phyloP scores from a whole-genome alignment of 2,888 invertebrate species.

The Azorinus chamasolen region DNA sequence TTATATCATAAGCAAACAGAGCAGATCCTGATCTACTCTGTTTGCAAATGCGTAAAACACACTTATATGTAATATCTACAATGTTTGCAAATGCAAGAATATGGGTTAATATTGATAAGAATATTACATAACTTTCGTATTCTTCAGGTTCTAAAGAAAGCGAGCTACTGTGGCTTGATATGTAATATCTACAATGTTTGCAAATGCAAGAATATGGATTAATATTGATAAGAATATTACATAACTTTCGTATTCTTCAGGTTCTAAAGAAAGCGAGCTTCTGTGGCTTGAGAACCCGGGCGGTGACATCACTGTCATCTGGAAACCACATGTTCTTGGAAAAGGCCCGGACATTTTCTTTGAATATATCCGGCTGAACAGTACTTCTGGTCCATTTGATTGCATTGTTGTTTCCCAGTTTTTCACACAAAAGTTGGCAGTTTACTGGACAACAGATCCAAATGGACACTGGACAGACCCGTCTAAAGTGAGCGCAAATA shows the following conservation, averaged over 20 bases:
- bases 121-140: too few species aligned
- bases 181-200: too few species aligned
- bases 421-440: conserved; percentile 68
- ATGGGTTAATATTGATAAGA: too few species aligned
- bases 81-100: too few species aligned
- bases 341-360: conserved; percentile 72
- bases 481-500: conserved; percentile 52
- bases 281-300: conserved; percentile 75
- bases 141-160: conserved; percentile 52
- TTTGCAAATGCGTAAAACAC: too few species aligned
- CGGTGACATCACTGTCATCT: conserved; percentile 52
- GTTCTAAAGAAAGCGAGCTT: conserved; percentile 59
- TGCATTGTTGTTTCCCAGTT: conserved; percentile 72
- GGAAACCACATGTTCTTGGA: conserved; percentile 70
- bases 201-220: too few species aligned
- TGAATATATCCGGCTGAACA: conserved; percentile 51
- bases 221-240: too few species aligned
- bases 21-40: too few species aligned
- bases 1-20: too few species aligned
- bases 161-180: conserved; percentile 76
- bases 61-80: too few species aligned
- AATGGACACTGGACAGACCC: conserved; percentile 64
- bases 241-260: too few species aligned
- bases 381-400: conserved; percentile 56
- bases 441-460: conserved; percentile 74